Conservation (phyloP, 2,888 invertebrate species). For the Rhagium mordax region DNA sequence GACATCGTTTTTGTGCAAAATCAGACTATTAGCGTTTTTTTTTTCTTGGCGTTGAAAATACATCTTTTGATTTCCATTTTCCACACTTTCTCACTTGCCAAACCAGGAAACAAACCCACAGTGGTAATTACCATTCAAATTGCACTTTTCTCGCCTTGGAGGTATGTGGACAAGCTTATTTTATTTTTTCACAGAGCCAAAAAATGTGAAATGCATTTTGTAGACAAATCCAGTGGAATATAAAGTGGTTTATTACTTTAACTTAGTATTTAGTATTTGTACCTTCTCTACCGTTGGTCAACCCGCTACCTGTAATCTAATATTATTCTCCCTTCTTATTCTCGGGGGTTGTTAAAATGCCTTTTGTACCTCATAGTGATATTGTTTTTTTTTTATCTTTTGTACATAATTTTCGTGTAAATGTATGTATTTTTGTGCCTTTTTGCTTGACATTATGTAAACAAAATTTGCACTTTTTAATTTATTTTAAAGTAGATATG, state of each 20-base stretch:
- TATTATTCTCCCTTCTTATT: neutral
- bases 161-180: too few species aligned
- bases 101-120: too few species aligned
- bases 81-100: too few species aligned
- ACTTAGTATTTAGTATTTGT: neutral
- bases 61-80: too few species aligned
- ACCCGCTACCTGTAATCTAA: neutral
- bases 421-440: conserved; percentile 48
- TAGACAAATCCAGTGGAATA: too few species aligned
- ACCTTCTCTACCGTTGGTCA: conserved; percentile 3
- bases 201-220: too few species aligned
- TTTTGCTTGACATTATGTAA: conserved; percentile 46
- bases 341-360: conserved; percentile 35
- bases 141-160: too few species aligned
- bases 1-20: too few species aligned
- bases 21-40: too few species aligned
- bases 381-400: conserved; percentile 48
- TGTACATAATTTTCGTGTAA: conserved; percentile 49
- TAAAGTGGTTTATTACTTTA: neutral
- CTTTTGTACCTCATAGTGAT: conserved; percentile 44
- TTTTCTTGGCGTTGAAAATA: too few species aligned
- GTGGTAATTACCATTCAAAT: too few species aligned
- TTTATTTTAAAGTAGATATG: conserved; percentile 28
- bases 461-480: conserved; percentile 24
- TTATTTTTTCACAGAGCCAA: too few species aligned